phyloP scores from a whole-genome alignment of 2,888 invertebrate species.

The Orchesellides sinensis region DNA sequence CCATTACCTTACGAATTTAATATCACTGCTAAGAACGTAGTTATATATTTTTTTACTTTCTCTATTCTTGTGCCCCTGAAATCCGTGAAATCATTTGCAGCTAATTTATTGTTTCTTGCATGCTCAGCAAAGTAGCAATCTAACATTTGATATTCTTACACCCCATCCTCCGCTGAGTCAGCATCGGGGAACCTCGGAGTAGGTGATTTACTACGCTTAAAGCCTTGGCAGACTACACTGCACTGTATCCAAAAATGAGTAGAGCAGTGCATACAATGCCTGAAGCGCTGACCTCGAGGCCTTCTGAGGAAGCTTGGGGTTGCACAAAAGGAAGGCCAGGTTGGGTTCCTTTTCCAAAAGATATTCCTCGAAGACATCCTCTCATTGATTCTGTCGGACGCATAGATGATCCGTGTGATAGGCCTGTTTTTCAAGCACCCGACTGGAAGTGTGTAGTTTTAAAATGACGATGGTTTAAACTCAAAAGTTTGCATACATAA shows the following conservation, averaged over 20 bases:
- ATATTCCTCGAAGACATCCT: constrained; percentile 70
- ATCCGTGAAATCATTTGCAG: too few species aligned
- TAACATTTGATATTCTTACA: too few species aligned
- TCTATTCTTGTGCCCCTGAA: too few species aligned
- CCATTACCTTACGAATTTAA: too few species aligned
- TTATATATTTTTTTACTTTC: too few species aligned
- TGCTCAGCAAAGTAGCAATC: too few species aligned
- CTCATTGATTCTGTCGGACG: constrained; percentile 69
- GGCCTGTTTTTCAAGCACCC: constrained; percentile 67
- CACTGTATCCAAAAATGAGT: constrained; percentile 32
- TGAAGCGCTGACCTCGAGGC: constrained; percentile 45
- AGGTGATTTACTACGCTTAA: too few species aligned
- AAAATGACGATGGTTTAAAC: neutral
- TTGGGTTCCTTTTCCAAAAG: constrained; percentile 70
- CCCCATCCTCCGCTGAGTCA: too few species aligned
- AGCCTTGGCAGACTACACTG: too few species aligned
- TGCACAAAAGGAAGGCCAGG: constrained; percentile 63
- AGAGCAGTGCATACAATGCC: constrained; percentile 36
- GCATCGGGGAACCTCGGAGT: too few species aligned
- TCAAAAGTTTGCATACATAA: neutral
- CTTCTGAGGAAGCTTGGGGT: constrained; percentile 67
- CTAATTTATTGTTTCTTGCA: too few species aligned
- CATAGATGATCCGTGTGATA: constrained; percentile 73
- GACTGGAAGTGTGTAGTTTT: constrained; percentile 61
- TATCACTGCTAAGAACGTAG: too few species aligned